Evolutionary conservation across 2,797 vertebrate species (phyloP), one percentile per base, ranked within the genome.

Genomic region (Alfaro cultratus): DNA sequence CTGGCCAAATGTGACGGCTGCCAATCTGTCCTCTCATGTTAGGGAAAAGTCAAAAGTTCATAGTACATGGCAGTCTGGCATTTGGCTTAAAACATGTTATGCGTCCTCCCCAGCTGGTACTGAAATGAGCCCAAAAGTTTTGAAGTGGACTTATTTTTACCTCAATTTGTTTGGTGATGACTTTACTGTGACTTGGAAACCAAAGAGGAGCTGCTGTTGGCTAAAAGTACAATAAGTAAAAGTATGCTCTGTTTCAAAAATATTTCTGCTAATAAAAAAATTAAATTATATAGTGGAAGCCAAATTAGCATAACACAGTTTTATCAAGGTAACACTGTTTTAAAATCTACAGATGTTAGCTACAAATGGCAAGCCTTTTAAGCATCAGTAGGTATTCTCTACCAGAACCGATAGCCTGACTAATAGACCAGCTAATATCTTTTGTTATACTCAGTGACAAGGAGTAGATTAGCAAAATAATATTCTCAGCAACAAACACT

Each of bases 1-100:
- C 68, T 82, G 87, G 86, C 86, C 80, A 86, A 87, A 89, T 88
- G 85, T 84, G 77, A 75, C 81, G 72, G 60, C 74, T 81, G 80
- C 78, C 81, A 81, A 86, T 80, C 31, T 78, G 73, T 71, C 51
- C 18, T 84, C 36, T 49, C 78, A 83, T 82, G 64, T 68, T 53
- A 43, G 60, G 85, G 53, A 51, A 73, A 68, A 70, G 51, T 85
- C 51, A 75, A 18, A 26, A 31, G 41, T 81, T 75, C 57, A 18
- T 49, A 13, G 39, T 51, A 2, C 3, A n/a, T 26, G 34, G 60
- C 4, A 67, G 29, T 75, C 79, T 76, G 73, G 45, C 39, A 73
- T 67, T 18, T 36, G 39, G 21, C 11, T 7, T 39, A 23, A 64
- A n/a, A 34, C 9, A 41, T 49, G 23, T 41, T 73, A 47, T 53